A percentile compares a stretch with the other conserved stretches of the same genome.
Conservation (phyloP, 1,140 invertebrate genomes). For the Drosophila funebris region DNA sequence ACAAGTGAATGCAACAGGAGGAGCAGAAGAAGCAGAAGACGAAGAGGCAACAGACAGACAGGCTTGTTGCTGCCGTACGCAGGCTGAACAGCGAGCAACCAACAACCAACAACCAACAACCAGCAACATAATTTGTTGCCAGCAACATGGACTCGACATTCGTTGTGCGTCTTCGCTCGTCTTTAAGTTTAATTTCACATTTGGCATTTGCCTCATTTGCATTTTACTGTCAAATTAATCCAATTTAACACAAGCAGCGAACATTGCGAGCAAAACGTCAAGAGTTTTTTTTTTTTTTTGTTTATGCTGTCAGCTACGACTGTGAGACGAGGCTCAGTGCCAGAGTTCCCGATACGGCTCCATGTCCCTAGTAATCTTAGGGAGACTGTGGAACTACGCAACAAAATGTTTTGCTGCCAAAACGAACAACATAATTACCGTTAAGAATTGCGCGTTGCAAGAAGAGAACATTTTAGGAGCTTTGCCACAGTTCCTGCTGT, state of each 20-base stretch:
- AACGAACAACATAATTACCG: conserved; percentile 82
- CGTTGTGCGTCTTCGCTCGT: conserved; percentile 3
- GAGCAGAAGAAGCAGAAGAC: not conserved
- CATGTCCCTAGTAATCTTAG: conserved; percentile 29
- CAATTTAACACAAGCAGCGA: conserved; percentile 74
- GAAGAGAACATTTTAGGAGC: conserved; percentile 68
- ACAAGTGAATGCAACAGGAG: conserved; percentile 15
- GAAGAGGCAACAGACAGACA: not conserved
- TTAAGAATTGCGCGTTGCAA: conserved; percentile 72
- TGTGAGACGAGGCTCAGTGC: not conserved
- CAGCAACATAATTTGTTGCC: conserved; percentile 75
- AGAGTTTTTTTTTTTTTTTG: too few species aligned
- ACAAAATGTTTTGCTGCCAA: conserved; percentile 62
- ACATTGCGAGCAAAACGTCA: not conserved
- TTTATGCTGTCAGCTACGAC: conserved; percentile 22
- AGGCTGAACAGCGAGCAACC: not conserved
- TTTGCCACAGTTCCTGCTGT: not conserved
- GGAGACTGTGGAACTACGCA: conserved; percentile 49
- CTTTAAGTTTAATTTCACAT: conserved; percentile 70
- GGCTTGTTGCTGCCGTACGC: conserved; percentile 35
- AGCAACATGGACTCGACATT: conserved; percentile 52
- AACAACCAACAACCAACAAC: conserved; percentile 28
- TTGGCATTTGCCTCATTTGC: conserved; percentile 79
- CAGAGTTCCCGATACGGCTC: too few species aligned
- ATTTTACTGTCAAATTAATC: conserved; percentile 83